A percentile compares a stretch with the other conserved stretches of the same genome.
Evolutionary conservation across 1,140 invertebrate species (phyloP).

Genomic region (Bombus terrestris): DNA sequence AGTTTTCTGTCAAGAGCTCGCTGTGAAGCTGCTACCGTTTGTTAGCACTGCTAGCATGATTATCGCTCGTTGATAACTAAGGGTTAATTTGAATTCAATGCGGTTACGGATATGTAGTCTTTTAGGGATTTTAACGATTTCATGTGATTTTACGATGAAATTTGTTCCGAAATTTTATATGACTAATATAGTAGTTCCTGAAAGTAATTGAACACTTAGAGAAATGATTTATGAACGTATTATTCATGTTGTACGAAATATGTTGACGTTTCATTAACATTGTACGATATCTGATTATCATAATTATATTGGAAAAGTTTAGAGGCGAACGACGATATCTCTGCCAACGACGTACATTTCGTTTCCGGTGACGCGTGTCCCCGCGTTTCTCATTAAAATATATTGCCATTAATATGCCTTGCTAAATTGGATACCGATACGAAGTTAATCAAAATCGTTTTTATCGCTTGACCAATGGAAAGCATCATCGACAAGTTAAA

Average conservation of each 20-base stretch:
- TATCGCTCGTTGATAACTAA: not conserved
- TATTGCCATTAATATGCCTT: slow-evolving; percentile 33
- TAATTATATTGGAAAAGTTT: too few species aligned
- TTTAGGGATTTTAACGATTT: not conserved
- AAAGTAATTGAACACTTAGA: too few species aligned
- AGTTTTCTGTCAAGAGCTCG: not conserved
- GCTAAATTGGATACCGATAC: slow-evolving; percentile 22
- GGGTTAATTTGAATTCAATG: not conserved
- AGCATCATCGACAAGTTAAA: slow-evolving; percentile 37
- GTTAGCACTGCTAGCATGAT: not conserved
- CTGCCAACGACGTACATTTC: not conserved
- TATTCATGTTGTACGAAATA: too few species aligned
- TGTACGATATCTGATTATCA: too few species aligned
- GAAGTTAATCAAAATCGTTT: slow-evolving; percentile 42
- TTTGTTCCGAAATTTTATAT: not conserved
- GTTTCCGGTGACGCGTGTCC: not conserved
- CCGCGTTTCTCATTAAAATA: slow-evolving; percentile 32
- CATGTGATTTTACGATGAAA: not conserved
- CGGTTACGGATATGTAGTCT: not conserved
- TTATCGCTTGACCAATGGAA: slow-evolving; percentile 23
- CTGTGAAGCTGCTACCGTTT: not conserved
- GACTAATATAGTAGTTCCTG: too few species aligned
- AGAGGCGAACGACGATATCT: not conserved
- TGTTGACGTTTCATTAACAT: too few species aligned
- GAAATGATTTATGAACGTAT: too few species aligned